phyloP scores from a whole-genome alignment of 2,113 vertebrate genomes.

The Tachysurus fulvidraco region DNA sequence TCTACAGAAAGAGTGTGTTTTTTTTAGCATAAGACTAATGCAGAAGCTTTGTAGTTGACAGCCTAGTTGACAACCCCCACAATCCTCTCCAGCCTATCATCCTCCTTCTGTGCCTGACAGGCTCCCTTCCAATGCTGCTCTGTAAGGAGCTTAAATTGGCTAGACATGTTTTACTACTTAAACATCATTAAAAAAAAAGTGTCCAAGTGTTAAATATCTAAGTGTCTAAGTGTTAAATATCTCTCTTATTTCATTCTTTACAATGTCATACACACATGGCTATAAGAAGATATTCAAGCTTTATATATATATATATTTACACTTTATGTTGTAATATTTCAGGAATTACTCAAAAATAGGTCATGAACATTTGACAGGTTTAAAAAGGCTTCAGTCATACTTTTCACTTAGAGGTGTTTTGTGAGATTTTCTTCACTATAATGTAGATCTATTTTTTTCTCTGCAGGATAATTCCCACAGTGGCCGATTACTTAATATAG shows the following conservation, averaged over 20 bases:
- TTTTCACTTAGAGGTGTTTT: background rate
- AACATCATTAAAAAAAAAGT: background rate
- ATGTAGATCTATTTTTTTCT: background rate
- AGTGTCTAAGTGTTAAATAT: background rate
- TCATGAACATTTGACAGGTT: background rate
- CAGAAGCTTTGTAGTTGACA: conserved; percentile 15
- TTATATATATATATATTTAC: background rate
- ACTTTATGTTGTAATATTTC: background rate
- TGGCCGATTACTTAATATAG: background rate
- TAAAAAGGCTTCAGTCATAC: background rate
- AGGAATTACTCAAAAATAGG: background rate
- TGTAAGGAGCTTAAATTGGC: background rate
- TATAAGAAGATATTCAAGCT: background rate
- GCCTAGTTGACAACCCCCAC: conserved; percentile 28
- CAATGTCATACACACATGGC: background rate
- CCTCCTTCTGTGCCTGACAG: background rate
- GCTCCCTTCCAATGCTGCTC: background rate
- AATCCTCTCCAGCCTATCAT: conserved; percentile 5
- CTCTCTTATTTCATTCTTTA: background rate
- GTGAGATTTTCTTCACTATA: background rate
- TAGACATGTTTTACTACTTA: background rate
- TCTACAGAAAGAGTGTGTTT: conserved; percentile 3
- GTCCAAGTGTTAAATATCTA: too few species aligned
- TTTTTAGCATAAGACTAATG: conserved; percentile 32
- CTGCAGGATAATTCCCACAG: background rate